Percentiles rank a stretch among this genome's conserved stretches.
phyloP scores from a whole-genome alignment of 2,113 vertebrate species.

The Phoxinus phoxinus region DNA sequence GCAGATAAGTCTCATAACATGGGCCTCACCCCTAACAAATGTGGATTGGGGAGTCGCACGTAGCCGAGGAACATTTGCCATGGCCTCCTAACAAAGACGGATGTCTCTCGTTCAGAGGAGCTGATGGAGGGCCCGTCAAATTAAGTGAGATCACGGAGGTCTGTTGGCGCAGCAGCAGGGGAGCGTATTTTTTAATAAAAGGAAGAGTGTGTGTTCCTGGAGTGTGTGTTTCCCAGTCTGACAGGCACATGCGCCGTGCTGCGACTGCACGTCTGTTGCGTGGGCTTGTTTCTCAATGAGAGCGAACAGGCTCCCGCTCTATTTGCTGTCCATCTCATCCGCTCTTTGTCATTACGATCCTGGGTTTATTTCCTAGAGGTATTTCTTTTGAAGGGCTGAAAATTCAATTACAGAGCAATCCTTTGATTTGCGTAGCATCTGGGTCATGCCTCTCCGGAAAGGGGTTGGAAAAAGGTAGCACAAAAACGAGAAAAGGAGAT shows the following conservation, averaged over 20 bases:
- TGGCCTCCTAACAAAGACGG: neutral
- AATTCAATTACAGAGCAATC: constrained; percentile 47
- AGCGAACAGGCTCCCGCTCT: neutral
- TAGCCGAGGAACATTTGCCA: constrained; percentile 15
- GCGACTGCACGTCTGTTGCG: constrained; percentile 56
- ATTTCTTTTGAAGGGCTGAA: constrained; percentile 33
- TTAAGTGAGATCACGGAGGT: constrained; percentile 43
- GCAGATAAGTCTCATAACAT: neutral
- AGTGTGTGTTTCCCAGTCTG: constrained; percentile 48
- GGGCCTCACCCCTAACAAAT: neutral
- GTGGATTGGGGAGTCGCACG: neutral
- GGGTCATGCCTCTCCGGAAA: neutral
- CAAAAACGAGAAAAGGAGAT: neutral
- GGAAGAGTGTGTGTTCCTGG: constrained; percentile 7
- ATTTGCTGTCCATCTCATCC: constrained; percentile 25
- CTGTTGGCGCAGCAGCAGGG: constrained; percentile 39
- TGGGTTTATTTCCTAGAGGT: constrained; percentile 31
- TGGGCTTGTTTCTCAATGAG: constrained; percentile 58
- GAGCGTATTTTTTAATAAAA: constrained; percentile 40
- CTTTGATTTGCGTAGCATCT: constrained; percentile 48
- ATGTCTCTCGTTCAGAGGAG: constrained; percentile 30
- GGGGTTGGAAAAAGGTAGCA: neutral
- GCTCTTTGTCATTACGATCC: constrained; percentile 23
- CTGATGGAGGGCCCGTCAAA: constrained; percentile 14
- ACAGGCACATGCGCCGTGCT: constrained; percentile 52